A percentile compares a stretch with the other conserved stretches of the same genome.
Conservation (phyloP, 1,140 invertebrate genomes). For the Bombus pyrosoma region DNA sequence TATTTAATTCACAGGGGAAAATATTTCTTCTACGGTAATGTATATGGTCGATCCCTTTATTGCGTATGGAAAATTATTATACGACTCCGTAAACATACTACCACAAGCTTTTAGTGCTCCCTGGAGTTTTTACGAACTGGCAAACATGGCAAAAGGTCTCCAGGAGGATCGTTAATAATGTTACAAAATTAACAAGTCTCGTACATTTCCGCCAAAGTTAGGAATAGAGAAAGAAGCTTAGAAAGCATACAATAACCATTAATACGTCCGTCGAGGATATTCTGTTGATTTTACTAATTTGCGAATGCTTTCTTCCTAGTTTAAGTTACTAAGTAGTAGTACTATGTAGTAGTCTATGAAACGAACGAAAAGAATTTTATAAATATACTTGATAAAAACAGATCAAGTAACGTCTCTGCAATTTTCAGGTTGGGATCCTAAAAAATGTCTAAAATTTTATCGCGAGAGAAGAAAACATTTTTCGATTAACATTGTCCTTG, state of each 20-base stretch:
- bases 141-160: conserved; percentile 13
- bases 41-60: conserved; percentile 9
- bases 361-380: neutral
- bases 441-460: no score
- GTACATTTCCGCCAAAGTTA: neutral
- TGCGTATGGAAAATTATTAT: conserved; percentile 21
- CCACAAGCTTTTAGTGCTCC: conserved; percentile 16
- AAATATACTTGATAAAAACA: no score
- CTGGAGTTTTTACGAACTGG: conserved; percentile 22
- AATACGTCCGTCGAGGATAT: neutral
- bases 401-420: no score
- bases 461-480: neutral
- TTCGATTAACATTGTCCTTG: neutral
- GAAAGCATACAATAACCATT: neutral
- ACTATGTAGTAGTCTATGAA: neutral
- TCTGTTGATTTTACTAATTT: neutral
- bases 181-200: conserved; percentile 12
- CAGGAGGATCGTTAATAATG: conserved; percentile 15
- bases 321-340: neutral
- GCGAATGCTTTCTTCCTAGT: neutral
- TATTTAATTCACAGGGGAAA: neutral
- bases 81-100: neutral
- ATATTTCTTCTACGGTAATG: neutral
- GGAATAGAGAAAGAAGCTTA: neutral
- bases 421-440: no score